Percentiles rank a stretch among this genome's conserved stretches.
These are phyloP conservation scores for Tanytarsus gracilentus DNA, from an alignment of 2,888 invertebrate species.

Conservation along the genomic window DNA sequence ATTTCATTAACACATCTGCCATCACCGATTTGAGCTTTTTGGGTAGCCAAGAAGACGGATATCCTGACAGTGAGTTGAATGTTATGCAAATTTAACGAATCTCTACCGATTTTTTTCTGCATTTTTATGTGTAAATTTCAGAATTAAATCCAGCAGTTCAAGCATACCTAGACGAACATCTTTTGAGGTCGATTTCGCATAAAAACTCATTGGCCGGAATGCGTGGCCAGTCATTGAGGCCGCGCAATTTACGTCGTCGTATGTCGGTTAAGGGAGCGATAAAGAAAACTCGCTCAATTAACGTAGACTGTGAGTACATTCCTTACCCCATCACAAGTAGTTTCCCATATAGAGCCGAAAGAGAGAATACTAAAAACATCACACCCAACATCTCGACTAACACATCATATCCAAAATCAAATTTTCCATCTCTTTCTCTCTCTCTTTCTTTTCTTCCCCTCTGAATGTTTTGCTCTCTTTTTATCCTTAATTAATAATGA, in stretches of 20 bases:
- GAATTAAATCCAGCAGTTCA: constrained; percentile 74
- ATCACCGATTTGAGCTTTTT: constrained; percentile 94
- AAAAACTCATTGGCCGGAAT: constrained; percentile 54
- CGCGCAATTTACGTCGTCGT: constrained; percentile 55
- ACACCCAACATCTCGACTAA: not conserved
- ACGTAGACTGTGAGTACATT: constrained; percentile 67
- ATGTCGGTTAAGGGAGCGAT: constrained; percentile 90
- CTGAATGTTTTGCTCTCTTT: constrained; percentile 4
- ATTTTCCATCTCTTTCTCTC: not conserved
- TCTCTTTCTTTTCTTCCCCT: not conserved
- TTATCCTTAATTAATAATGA: not conserved
- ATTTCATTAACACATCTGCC: constrained; percentile 95
- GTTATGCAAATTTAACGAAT: not conserved
- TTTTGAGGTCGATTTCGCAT: constrained; percentile 68
- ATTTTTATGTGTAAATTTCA: constrained; percentile 36
- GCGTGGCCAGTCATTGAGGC: constrained; percentile 46
- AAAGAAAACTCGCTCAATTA: constrained; percentile 86
- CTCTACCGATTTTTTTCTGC: constrained; percentile 14
- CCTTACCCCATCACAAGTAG: not conserved
- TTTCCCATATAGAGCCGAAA: not conserved
- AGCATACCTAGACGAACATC: constrained; percentile 76
- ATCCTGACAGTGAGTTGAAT: constrained; percentile 64
- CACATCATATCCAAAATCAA: not conserved
- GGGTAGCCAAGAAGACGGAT: constrained; percentile 85
- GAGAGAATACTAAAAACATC: no score